phyloP scores from a whole-genome alignment of 2,113 vertebrate species.

The Pygathrix nemaeus region DNA sequence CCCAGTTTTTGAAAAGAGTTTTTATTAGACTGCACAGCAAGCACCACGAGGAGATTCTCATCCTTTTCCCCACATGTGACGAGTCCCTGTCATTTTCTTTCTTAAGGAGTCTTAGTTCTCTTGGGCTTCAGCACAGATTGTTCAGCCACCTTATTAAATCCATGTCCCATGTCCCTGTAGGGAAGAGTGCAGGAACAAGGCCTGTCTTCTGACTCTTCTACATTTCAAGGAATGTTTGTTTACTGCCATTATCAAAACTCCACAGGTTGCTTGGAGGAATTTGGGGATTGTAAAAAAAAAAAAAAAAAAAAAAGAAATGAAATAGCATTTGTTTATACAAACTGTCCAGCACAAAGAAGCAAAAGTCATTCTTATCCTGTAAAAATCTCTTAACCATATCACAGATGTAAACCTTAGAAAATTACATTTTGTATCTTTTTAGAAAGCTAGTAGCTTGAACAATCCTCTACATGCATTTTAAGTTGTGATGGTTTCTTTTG shows the following conservation, averaged over 20 bases:
- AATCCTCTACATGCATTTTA: not conserved
- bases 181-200: not conserved
- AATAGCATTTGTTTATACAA: not conserved
- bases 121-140: not conserved
- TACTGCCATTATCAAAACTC: constrained; percentile 12
- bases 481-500: not conserved
- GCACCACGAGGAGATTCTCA: not conserved
- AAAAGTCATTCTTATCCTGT: not conserved
- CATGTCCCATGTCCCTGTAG: not conserved
- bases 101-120: not conserved
- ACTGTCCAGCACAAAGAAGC: not conserved
- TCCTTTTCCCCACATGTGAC: not conserved
- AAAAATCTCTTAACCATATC: not conserved
- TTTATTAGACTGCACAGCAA: not conserved
- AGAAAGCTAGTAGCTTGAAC: not conserved
- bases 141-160: constrained; percentile 20
- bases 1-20: not conserved
- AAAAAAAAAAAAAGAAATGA: not conserved
- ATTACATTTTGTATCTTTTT: not conserved
- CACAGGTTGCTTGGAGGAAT: not conserved
- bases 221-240: constrained; percentile 45
- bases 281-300: not conserved
- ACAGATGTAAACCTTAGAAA: not conserved
- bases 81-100: not conserved
- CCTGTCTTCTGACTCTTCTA: not conserved